Percentiles rank a stretch among this genome's conserved stretches.
These are phyloP conservation scores for Campoletis raptor DNA, from an alignment of 2,888 invertebrate genomes.

Conservation along the genomic window DNA sequence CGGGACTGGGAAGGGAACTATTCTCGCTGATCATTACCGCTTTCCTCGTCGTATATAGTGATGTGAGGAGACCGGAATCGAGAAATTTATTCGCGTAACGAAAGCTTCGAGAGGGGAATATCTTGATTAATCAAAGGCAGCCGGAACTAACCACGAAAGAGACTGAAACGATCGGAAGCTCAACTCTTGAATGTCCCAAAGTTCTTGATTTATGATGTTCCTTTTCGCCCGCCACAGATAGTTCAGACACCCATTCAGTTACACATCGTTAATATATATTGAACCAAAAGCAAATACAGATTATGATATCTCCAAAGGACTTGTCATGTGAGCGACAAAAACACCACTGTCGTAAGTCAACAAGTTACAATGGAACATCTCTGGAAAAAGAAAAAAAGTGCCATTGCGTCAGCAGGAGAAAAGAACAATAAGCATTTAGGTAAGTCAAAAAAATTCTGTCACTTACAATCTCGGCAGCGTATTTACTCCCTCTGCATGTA, in stretches of 20 bases:
- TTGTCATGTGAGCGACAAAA: background rate
- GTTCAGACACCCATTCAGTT: slow-evolving; percentile 16
- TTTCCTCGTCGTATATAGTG: slow-evolving; percentile 40
- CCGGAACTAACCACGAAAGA: slow-evolving; percentile 32
- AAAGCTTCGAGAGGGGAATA: slow-evolving; percentile 52
- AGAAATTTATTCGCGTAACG: slow-evolving; percentile 60
- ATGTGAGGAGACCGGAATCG: slow-evolving; percentile 52
- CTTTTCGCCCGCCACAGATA: slow-evolving; percentile 24
- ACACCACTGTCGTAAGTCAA: background rate
- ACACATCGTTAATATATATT: slow-evolving; percentile 21
- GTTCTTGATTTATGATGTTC: slow-evolving; percentile 59
- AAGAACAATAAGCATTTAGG: background rate
- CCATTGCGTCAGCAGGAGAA: background rate
- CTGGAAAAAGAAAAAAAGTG: background rate
- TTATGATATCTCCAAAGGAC: background rate
- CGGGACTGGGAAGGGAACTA: slow-evolving; percentile 33
- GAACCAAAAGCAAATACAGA: slow-evolving; percentile 35
- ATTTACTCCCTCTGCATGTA: slow-evolving; percentile 37
- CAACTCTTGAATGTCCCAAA: slow-evolving; percentile 51
- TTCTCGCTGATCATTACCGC: slow-evolving; percentile 62
- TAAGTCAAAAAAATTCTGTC: slow-evolving; percentile 19
- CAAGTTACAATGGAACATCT: background rate
- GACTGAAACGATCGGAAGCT: slow-evolving; percentile 41
- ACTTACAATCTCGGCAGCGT: slow-evolving; percentile 35
- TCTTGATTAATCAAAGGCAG: slow-evolving; percentile 66